Evolutionary conservation across 2,888 invertebrate species (phyloP).

Genomic region (Andrena haemorrhoa): DNA sequence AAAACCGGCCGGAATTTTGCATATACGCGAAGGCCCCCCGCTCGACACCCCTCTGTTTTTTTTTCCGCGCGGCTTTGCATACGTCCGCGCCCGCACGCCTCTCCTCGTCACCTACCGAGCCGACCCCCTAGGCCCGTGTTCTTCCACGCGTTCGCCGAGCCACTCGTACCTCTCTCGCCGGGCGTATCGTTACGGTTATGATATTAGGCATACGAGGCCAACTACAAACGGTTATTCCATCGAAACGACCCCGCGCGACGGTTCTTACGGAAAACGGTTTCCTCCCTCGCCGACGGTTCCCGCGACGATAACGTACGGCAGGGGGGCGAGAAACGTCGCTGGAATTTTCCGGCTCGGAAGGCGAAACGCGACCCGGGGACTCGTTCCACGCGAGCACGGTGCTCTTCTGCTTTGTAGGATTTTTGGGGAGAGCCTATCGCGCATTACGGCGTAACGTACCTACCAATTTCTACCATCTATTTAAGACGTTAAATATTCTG

Average conservation of each 20-base stretch:
- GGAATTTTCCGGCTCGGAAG: conserved; percentile 57
- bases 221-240: conserved; percentile 81
- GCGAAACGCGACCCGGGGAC: not conserved
- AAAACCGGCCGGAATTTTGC: conserved; percentile 62
- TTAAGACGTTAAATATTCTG: no score
- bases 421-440: not conserved
- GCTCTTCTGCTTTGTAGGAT: not conserved
- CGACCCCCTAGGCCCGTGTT: conserved; percentile 57
- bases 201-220: conserved; percentile 77
- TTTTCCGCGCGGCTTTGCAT: conserved; percentile 48
- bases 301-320: conserved; percentile 62
- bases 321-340: conserved; percentile 51
- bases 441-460: no score
- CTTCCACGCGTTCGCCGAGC: conserved; percentile 43
- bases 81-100: conserved; percentile 46
- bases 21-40: conserved; percentile 38
- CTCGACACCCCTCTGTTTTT: conserved; percentile 43
- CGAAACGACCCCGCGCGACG: conserved; percentile 73
- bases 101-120: conserved; percentile 30
- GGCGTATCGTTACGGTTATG: conserved; percentile 81
- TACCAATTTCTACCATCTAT: no score
- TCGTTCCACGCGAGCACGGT: not conserved
- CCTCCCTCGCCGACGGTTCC: conserved; percentile 36
- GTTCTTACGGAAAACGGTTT: conserved; percentile 67
- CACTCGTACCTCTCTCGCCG: conserved; percentile 66